Evolutionary conservation across 2,888 invertebrate genomes (phyloP).

Genomic region (Stenolophus ochropezus): DNA sequence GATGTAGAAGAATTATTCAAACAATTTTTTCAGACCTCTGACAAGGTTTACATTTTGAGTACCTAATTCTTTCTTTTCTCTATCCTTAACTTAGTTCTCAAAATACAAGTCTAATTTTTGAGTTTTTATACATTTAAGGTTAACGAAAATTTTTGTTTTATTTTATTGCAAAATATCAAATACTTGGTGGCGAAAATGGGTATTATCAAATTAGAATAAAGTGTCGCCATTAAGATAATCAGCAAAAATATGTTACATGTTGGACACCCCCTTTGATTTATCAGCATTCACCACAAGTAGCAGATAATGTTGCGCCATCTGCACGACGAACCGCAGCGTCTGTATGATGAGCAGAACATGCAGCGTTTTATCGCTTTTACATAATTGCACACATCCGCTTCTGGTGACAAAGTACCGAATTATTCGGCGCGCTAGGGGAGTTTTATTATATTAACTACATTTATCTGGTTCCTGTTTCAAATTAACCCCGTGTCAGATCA

Average conservation of each 20-base stretch:
- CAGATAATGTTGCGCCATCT: constrained; percentile 51
- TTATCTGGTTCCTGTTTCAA: constrained; percentile 71
- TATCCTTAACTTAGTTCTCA: too few species aligned
- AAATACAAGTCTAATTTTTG: too few species aligned
- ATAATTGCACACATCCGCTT: constrained; percentile 57
- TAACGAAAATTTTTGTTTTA: too few species aligned
- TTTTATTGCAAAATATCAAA: too few species aligned
- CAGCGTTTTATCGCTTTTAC: constrained; percentile 56
- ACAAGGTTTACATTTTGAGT: too few species aligned
- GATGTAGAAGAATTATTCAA: too few species aligned
- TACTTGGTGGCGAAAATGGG: too few species aligned
- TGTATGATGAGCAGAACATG: constrained; percentile 42
- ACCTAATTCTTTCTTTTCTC: too few species aligned
- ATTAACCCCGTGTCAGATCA: constrained; percentile 70
- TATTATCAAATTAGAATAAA: too few species aligned
- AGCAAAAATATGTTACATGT: background rate
- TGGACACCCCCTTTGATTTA: background rate
- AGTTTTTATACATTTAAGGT: too few species aligned
- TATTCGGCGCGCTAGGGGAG: constrained; percentile 64
- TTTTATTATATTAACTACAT: constrained; percentile 71
- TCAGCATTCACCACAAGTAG: constrained; percentile 1
- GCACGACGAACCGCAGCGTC: constrained; percentile 33
- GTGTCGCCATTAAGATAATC: background rate
- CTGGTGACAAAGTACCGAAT: constrained; percentile 68
- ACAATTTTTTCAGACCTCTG: too few species aligned